Evolutionary conservation across 1,140 invertebrate species (phyloP).

Genomic region (Phocides pigmalion): DNA sequence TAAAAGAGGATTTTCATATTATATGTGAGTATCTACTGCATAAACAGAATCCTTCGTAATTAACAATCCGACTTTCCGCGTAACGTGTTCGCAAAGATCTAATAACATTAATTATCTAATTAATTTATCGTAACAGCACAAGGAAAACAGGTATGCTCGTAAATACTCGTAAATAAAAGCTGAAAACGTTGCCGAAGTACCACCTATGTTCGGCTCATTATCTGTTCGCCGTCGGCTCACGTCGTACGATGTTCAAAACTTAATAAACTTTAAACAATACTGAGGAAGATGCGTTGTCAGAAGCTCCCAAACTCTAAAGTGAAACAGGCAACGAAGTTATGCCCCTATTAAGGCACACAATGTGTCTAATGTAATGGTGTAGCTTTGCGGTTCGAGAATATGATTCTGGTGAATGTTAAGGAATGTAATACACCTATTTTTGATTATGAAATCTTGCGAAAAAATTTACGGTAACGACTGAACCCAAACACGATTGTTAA

Average conservation of each 20-base stretch:
- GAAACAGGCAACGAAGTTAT: conserved; percentile 65
- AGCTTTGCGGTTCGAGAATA: conserved; percentile 29
- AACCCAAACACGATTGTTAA: too few species aligned
- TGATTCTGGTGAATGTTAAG: conserved; percentile 12
- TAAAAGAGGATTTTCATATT: background rate
- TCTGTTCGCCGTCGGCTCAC: conserved; percentile 62
- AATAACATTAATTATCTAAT: conserved; percentile 30
- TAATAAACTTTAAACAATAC: conserved; percentile 77
- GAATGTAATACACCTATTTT: background rate
- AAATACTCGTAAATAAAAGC: conserved; percentile 21
- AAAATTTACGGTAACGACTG: too few species aligned
- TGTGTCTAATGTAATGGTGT: conserved; percentile 61
- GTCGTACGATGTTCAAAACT: conserved; percentile 68
- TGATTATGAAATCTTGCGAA: too few species aligned
- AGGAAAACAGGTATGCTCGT: conserved; percentile 7
- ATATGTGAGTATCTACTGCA: background rate
- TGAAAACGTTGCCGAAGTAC: conserved; percentile 35
- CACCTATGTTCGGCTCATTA: conserved; percentile 56
- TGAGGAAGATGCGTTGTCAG: conserved; percentile 72
- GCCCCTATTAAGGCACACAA: conserved; percentile 67
- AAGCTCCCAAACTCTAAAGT: conserved; percentile 64
- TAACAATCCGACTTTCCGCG: conserved; percentile 23
- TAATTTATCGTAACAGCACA: conserved; percentile 28
- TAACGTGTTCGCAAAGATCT: conserved; percentile 16
- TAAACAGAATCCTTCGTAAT: background rate